Conservation (phyloP, 1,140 invertebrate species). For the Diprion similis region DNA sequence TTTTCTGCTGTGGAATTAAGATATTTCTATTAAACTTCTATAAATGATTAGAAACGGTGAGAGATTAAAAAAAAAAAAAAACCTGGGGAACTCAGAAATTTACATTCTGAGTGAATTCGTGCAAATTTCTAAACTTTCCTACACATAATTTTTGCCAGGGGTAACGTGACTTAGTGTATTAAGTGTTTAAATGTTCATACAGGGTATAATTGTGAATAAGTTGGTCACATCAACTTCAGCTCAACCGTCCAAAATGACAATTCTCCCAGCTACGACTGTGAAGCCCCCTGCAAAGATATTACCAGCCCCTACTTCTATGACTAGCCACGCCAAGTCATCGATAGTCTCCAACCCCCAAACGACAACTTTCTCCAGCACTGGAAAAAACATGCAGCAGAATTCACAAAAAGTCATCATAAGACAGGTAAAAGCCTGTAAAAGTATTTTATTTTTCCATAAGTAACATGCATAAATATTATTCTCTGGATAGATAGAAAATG, state of each 20-base stretch:
- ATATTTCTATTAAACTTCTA: no score
- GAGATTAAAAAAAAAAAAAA: no score
- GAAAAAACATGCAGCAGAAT: slow-evolving; percentile 61
- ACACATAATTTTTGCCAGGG: slow-evolving; percentile 40
- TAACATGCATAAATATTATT: no score
- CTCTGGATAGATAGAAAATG: no score
- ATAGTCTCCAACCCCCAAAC: slow-evolving; percentile 46
- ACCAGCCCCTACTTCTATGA: slow-evolving; percentile 65
- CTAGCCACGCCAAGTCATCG: slow-evolving; percentile 55
- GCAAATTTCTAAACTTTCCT: slow-evolving; percentile 48
- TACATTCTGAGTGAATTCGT: slow-evolving; percentile 49
- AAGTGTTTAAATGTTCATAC: slow-evolving; percentile 24
- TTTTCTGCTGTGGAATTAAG: no score
- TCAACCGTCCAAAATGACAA: slow-evolving; percentile 54
- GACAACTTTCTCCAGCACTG: slow-evolving; percentile 43
- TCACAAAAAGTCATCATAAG: slow-evolving; percentile 67
- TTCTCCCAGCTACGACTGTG: slow-evolving; percentile 55
- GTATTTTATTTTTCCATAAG: no score
- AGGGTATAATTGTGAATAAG: slow-evolving; percentile 63
- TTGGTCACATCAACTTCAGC: slow-evolving; percentile 53
- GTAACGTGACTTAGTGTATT: no score
- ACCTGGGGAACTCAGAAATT: no score
- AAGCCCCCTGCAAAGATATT: slow-evolving; percentile 75
- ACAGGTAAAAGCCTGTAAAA: slow-evolving; percentile 55
- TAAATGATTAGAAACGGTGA: no score